phyloP scores from a whole-genome alignment of 2,797 vertebrate species.

The Catharus ustulatus region DNA sequence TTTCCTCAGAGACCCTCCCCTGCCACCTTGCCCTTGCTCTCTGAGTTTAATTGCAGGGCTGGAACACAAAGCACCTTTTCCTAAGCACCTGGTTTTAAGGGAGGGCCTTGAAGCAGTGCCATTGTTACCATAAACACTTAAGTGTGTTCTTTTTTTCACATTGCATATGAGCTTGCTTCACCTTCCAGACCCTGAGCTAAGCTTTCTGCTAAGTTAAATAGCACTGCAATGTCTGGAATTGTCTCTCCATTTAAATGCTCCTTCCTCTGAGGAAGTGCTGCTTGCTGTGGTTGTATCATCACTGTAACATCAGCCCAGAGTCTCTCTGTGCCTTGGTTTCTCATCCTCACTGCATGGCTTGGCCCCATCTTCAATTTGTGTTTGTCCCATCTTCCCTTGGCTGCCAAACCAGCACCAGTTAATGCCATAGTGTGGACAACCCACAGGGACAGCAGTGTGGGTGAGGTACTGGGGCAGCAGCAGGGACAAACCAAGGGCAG shows the following conservation, averaged over 20 bases:
- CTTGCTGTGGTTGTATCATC: neutral
- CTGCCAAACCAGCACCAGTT: neutral
- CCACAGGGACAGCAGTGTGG: neutral
- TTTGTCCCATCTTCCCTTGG: neutral
- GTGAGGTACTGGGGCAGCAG: neutral
- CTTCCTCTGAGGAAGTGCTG: neutral
- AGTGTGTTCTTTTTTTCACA: neutral
- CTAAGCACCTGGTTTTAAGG: neutral
- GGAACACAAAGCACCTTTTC: neutral
- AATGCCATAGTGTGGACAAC: neutral
- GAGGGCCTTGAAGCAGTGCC: neutral
- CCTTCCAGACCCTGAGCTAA: neutral
- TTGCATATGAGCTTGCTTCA: neutral
- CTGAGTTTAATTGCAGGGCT: neutral
- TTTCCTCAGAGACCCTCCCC: neutral
- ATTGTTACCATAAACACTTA: neutral
- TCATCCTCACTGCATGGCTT: neutral
- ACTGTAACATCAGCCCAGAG: neutral
- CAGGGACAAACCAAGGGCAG: neutral
- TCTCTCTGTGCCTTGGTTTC: neutral
- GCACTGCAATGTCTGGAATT: neutral
- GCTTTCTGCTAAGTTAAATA: neutral
- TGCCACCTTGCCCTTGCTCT: neutral
- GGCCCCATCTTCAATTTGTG: neutral
- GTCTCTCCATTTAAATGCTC: neutral